These are phyloP conservation scores for Morpho achilles DNA, from an alignment of 2,888 invertebrate species.

Conservation along the genomic window DNA sequence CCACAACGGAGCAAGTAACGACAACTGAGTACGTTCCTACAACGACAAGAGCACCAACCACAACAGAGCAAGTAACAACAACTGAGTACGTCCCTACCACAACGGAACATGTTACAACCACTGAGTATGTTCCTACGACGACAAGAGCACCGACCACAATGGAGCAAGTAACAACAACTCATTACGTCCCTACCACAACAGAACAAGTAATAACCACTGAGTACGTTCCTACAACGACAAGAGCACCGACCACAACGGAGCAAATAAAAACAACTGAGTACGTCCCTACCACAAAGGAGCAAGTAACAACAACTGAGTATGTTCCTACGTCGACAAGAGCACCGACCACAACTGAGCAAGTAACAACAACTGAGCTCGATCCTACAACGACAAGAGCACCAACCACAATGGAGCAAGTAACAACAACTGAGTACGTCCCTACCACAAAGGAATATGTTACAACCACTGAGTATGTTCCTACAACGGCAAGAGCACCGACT, in stretches of 20 bases:
- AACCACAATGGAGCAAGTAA: no score
- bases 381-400: no score
- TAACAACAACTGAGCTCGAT: no score
- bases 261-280: background rate
- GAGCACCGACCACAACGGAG: background rate
- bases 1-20: no score
- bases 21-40: background rate
- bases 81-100: background rate
- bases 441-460: no score
- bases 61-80: background rate
- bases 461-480: no score
- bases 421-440: no score
- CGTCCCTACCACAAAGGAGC: background rate
- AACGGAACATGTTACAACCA: no score
- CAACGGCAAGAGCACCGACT: no score
- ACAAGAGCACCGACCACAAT: background rate
- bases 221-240: background rate
- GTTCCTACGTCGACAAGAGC: no score
- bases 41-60: constrained; percentile 1
- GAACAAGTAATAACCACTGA: background rate
- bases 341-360: no score
- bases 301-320: no score
- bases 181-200: background rate
- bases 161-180: background rate
- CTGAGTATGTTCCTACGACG: background rate